Base-by-base conservation (phyloP, 1,140 invertebrate species). In the Psix sp. region DNA sequence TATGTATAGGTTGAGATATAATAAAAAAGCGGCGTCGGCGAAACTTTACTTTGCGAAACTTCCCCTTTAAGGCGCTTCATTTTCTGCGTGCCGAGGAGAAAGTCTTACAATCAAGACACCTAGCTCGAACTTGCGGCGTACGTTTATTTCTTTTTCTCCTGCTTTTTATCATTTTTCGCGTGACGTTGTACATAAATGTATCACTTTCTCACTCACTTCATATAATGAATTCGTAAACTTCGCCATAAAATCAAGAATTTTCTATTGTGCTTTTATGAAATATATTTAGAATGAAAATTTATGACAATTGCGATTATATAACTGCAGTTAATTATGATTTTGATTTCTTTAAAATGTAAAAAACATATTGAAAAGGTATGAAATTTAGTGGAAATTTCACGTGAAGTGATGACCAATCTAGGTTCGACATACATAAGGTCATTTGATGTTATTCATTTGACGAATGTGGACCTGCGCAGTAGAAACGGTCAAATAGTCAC, bases 31-130 rank as follows among this genome's bases (percentile, higher is more conserved):
- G 77, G 74, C 73, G 71, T 42, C 48, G 59, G 51, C 63, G 77
- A 54, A 83, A 84, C 81, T 84, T 80, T 80, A 79, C 79, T 83
- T 84, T 73, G 60, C 65, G 74, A 83, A 85, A 85, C 85, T 86
- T 87, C 83, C 84, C 84, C 84, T 87, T 87, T 86, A 87, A 86
- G 83, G 77, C 67, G 40, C 65, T 71, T 84, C 80, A 79, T 82
- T 83, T 81, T 82, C 74, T 73, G 45, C 59, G 65, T 57, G 40
- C 42, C 40, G 48, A 67, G 74, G 79, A 78, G 79, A 79, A 80
- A 82, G 82, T 82, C 81, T 84, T 80, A 80, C 76, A 80, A 84
- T 81, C 79, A 74, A 80, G 73, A 74, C 66, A 66, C 72, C 70
- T 74, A 54, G 38, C 67, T 79, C 75, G 71, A 75, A 76, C 71